These are phyloP conservation scores for Drosophila funebris DNA, from an alignment of 1,140 invertebrate species.

Conservation along the genomic window DNA sequence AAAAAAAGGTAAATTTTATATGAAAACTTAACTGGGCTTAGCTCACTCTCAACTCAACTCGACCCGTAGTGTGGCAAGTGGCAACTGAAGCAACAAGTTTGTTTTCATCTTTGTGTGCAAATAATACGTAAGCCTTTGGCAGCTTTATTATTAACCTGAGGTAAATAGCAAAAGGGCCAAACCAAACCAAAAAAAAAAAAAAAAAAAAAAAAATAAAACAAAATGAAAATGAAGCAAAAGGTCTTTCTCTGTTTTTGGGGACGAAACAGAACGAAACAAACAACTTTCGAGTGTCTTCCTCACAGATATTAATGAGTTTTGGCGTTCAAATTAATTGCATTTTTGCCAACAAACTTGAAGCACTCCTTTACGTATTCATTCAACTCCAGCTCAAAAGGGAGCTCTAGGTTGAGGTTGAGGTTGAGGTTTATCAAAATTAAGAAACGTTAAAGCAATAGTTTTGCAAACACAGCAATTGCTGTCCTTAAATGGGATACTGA, in stretches of 20 bases:
- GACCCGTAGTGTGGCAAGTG: constrained; percentile 19
- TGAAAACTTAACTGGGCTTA: constrained; percentile 30
- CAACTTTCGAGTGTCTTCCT: constrained; percentile 37
- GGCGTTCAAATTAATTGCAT: constrained; percentile 81
- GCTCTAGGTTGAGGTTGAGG: constrained; percentile 2
- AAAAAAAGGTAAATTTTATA: constrained; percentile 53
- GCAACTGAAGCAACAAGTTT: constrained; percentile 73
- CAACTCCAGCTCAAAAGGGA: too few relatives aligned
- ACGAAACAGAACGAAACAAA: constrained; percentile 10
- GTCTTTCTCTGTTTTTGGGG: constrained; percentile 31
- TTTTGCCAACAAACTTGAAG: constrained; percentile 59
- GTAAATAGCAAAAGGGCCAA: constrained; percentile 73
- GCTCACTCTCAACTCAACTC: constrained; percentile 2
- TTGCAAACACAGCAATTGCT: constrained; percentile 34
- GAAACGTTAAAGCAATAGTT: constrained; percentile 55
- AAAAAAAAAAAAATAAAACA: background rate
- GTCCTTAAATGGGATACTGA: constrained; percentile 4
- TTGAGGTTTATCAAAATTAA: constrained; percentile 55
- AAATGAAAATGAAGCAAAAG: constrained; percentile 55
- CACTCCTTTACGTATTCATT: constrained; percentile 58
- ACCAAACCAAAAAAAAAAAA: background rate
- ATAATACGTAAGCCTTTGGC: constrained; percentile 70
- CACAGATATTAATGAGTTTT: constrained; percentile 78
- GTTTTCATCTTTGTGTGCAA: constrained; percentile 77
- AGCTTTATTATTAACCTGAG: constrained; percentile 79